Evolutionary conservation across 2,797 vertebrate species (phyloP).

Genomic region (Hoplostethus atlanticus): DNA sequence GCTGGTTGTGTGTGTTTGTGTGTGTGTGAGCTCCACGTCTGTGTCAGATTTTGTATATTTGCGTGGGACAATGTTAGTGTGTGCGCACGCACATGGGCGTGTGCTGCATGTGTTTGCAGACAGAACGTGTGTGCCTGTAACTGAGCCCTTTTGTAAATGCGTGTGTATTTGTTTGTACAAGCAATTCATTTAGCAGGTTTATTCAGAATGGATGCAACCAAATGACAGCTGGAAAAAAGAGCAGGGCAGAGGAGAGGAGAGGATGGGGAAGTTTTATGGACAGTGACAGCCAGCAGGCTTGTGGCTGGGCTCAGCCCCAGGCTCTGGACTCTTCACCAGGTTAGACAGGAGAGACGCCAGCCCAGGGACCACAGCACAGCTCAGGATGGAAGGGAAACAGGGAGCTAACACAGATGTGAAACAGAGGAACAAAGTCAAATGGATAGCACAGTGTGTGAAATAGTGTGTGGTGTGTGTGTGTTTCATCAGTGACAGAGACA

Average conservation of each 20-base stretch:
- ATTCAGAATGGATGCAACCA: conserved; percentile 62
- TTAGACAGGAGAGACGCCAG: conserved; percentile 55
- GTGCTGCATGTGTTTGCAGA: conserved; percentile 36
- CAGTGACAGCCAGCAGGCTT: conserved; percentile 75
- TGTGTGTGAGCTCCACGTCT: conserved; percentile 13
- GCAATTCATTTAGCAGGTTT: conserved; percentile 48
- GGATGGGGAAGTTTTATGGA: conserved; percentile 61
- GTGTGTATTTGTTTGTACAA: conserved; percentile 32
- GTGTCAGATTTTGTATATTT: conserved; percentile 28
- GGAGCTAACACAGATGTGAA: conserved; percentile 55
- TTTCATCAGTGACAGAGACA: too few species aligned
- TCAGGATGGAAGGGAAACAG: conserved; percentile 35
- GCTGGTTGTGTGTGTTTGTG: conserved; percentile 15
- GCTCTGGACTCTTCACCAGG: conserved; percentile 69
- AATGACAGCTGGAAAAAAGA: conserved; percentile 60
- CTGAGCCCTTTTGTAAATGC: conserved; percentile 37
- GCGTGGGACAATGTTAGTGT: background rate
- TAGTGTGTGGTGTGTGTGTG: conserved; percentile 4
- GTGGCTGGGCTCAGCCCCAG: conserved; percentile 63
- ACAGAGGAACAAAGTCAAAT: conserved; percentile 49
- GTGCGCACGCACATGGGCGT: conserved; percentile 26
- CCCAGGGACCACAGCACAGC: conserved; percentile 39
- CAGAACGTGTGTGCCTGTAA: conserved; percentile 31
- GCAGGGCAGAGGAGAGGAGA: conserved; percentile 28
- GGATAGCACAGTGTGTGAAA: conserved; percentile 16